phyloP scores from a whole-genome alignment of 2,888 invertebrate species.

The Uloborus plumipes region DNA sequence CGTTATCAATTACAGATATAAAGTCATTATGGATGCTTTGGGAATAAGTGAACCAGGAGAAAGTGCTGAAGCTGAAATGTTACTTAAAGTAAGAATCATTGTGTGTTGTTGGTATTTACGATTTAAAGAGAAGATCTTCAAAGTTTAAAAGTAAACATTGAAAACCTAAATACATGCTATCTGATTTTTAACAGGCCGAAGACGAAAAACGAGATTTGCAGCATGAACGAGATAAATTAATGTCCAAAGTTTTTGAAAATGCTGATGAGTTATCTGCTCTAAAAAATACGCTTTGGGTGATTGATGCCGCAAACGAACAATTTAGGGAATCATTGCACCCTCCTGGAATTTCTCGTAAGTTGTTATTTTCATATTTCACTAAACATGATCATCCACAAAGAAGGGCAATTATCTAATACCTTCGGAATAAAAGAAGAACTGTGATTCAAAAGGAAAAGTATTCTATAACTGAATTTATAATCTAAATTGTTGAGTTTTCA shows the following conservation, averaged over 20 bases:
- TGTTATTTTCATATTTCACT: neutral
- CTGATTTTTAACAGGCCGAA: conserved; percentile 30
- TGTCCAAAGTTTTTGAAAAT: conserved; percentile 21
- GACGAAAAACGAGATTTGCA: conserved; percentile 38
- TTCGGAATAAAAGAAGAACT: neutral
- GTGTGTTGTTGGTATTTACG: neutral
- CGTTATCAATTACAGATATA: conserved; percentile 20
- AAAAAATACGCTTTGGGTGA: conserved; percentile 54
- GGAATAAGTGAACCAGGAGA: conserved; percentile 44
- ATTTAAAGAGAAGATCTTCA: neutral
- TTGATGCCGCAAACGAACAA: conserved; percentile 39
- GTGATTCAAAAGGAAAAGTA: too few species aligned
- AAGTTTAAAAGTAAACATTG: neutral
- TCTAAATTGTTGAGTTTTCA: too few species aligned
- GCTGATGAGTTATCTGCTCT: conserved; percentile 51
- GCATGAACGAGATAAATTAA: conserved; percentile 27
- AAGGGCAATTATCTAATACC: neutral
- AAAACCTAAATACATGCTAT: too few species aligned
- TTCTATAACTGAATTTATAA: too few species aligned
- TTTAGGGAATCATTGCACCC: conserved; percentile 41
- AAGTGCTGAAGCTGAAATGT: conserved; percentile 45
- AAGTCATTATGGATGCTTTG: conserved; percentile 39
- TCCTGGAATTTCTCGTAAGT: conserved; percentile 44
- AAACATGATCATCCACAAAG: neutral
- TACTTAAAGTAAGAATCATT: conserved; percentile 29